Percentiles rank a stretch among this genome's conserved stretches.
These are phyloP conservation scores for Ciconia boyciana DNA, from an alignment of 2,113 vertebrate species.

Conservation along the genomic window DNA sequence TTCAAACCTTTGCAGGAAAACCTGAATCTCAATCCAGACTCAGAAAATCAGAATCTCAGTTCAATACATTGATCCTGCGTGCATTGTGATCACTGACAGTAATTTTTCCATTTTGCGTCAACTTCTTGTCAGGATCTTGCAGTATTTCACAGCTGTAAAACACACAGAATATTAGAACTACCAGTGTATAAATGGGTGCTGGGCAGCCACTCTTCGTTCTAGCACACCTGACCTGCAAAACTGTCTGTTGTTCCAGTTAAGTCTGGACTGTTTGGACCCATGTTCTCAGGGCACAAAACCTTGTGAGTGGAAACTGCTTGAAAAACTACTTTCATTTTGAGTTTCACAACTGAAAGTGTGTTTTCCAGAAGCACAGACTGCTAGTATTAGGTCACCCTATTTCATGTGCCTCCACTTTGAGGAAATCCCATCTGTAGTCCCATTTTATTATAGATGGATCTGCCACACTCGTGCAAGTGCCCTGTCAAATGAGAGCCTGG, in stretches of 20 bases:
- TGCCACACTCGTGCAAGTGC: background rate
- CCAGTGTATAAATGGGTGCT: too few relatives aligned
- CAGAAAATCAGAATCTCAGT: background rate
- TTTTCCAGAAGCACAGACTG: background rate
- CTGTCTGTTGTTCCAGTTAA: background rate
- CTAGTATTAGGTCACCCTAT: too few relatives aligned
- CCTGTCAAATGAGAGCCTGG: background rate
- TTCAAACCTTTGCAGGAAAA: background rate
- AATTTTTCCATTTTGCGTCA: background rate
- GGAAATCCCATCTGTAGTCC: background rate
- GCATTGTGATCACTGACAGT: background rate
- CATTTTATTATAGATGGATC: background rate
- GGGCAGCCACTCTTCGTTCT: background rate
- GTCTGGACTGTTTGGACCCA: background rate
- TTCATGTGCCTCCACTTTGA: background rate
- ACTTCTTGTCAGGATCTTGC: background rate
- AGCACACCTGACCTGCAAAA: background rate
- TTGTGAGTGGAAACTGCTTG: background rate
- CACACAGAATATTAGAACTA: background rate
- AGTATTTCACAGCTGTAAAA: background rate
- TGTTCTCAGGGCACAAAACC: background rate
- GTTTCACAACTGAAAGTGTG: background rate
- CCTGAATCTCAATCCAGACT: background rate
- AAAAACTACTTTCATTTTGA: background rate
- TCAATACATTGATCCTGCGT: rapidly evolving